Evolutionary conservation across 2,888 invertebrate species (phyloP).

Genomic region (Drymonia ruficornis): DNA sequence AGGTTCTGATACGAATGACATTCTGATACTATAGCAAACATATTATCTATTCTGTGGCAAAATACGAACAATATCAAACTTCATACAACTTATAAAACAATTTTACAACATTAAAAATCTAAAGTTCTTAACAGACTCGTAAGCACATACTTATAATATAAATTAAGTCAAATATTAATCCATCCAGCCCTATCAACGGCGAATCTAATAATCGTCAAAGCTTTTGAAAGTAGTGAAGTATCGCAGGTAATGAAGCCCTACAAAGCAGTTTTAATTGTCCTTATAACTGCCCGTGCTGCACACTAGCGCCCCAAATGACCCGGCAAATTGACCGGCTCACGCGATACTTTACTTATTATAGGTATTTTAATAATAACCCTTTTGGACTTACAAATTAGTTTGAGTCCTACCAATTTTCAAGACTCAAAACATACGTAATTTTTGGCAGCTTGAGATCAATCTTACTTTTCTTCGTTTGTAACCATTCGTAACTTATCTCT

Average conservation of each 20-base stretch:
- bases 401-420: constrained; percentile 1
- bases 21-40: too few relatives aligned
- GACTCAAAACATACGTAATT: neutral
- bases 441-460: too few relatives aligned
- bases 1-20: too few relatives aligned
- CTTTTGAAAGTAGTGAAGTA: constrained; percentile 29
- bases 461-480: too few relatives aligned
- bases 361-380: constrained; percentile 43
- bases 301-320: constrained; percentile 71
- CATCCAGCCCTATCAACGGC: constrained; percentile 9
- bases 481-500: too few relatives aligned
- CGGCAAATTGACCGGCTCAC: constrained; percentile 80
- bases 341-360: constrained; percentile 63
- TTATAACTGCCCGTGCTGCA: constrained; percentile 68
- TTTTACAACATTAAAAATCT: too few relatives aligned
- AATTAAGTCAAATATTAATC: neutral
- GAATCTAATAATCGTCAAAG: constrained; percentile 9
- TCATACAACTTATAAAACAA: too few relatives aligned
- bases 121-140: too few relatives aligned
- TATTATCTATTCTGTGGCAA: too few relatives aligned
- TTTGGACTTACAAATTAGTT: constrained; percentile 24
- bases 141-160: neutral
- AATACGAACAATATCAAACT: too few relatives aligned
- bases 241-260: constrained; percentile 70
- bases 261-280: constrained; percentile 75